phyloP scores from a whole-genome alignment of 2,888 invertebrate species.

The Drosophila kanekoi region DNA sequence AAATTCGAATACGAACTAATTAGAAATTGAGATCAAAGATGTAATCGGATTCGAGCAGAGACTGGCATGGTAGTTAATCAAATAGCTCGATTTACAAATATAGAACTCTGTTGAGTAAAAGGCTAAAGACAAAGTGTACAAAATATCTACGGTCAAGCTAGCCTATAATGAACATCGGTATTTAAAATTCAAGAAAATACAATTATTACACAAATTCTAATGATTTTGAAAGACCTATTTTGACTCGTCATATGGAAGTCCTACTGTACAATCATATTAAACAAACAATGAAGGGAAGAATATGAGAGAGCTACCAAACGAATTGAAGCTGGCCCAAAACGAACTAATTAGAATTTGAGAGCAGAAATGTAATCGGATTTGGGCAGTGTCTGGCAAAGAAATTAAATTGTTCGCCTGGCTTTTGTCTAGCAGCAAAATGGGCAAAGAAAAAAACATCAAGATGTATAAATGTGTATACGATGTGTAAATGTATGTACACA shows the following conservation, averaged over 20 bases:
- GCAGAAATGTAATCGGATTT: slow-evolving; percentile 24
- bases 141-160: neutral
- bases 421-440: slow-evolving; percentile 22
- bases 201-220: too few relatives aligned
- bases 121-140: too few relatives aligned
- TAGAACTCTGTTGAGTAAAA: neutral
- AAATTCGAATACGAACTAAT: slow-evolving; percentile 22
- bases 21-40: slow-evolving; percentile 30
- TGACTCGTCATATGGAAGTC: too few relatives aligned
- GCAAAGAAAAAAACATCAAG: slow-evolving; percentile 2
- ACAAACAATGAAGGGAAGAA: too few relatives aligned
- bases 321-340: neutral
- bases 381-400: slow-evolving; percentile 14
- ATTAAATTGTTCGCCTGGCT: slow-evolving; percentile 22
- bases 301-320: neutral
- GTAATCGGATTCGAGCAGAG: slow-evolving; percentile 21
- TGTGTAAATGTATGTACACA: too few relatives aligned
- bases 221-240: too few relatives aligned
- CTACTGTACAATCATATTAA: neutral
- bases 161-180: neutral
- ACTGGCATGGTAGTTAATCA: neutral
- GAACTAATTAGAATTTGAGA: slow-evolving; percentile 21
- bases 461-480: neutral
- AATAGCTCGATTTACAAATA: neutral
- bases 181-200: too few relatives aligned